These are phyloP conservation scores for Drosophila leonis DNA, from an alignment of 2,888 invertebrate species.

Conservation along the genomic window DNA sequence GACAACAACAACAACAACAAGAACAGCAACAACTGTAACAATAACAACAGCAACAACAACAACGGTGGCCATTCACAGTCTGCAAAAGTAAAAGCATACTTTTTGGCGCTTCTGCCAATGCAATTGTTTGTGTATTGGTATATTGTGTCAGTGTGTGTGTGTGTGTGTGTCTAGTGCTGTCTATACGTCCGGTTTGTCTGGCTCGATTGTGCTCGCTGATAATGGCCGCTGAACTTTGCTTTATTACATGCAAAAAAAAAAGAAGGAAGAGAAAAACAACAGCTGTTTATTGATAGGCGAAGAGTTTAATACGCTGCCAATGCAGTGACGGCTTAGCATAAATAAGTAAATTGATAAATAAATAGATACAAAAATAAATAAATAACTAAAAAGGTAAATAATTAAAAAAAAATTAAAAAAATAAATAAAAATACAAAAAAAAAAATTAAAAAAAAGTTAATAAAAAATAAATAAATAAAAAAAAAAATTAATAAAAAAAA, in stretches of 20 bases:
- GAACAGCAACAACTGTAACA: slow-evolving; percentile 16
- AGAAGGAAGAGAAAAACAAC: slow-evolving; percentile 1
- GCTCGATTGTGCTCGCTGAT: slow-evolving; percentile 67
- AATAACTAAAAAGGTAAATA: too few relatives aligned
- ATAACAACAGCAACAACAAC: slow-evolving; percentile 7
- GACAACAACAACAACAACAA: slow-evolving; percentile 19
- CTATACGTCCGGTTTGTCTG: slow-evolving; percentile 55
- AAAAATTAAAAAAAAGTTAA: background rate
- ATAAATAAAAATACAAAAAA: background rate
- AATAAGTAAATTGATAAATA: background rate
- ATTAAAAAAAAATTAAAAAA: background rate
- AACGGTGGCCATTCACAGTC: slow-evolving; percentile 44
- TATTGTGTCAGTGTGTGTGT: slow-evolving; percentile 2
- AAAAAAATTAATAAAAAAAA: background rate
- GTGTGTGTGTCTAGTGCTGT: slow-evolving; percentile 43
- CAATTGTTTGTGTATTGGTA: slow-evolving; percentile 28
- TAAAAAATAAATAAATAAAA: background rate
- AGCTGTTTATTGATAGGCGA: background rate
- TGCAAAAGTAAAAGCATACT: slow-evolving; percentile 64
- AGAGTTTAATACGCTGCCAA: slow-evolving; percentile 8
- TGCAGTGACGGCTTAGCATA: background rate
- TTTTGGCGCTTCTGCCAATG: slow-evolving; percentile 53
- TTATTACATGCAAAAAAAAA: slow-evolving; percentile 62
- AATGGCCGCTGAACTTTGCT: slow-evolving; percentile 72
- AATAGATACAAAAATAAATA: background rate